Evolutionary conservation across 2,797 vertebrate species (phyloP), one percentile per base, ranked within the genome.

Genomic region (Pristis pectinata): DNA sequence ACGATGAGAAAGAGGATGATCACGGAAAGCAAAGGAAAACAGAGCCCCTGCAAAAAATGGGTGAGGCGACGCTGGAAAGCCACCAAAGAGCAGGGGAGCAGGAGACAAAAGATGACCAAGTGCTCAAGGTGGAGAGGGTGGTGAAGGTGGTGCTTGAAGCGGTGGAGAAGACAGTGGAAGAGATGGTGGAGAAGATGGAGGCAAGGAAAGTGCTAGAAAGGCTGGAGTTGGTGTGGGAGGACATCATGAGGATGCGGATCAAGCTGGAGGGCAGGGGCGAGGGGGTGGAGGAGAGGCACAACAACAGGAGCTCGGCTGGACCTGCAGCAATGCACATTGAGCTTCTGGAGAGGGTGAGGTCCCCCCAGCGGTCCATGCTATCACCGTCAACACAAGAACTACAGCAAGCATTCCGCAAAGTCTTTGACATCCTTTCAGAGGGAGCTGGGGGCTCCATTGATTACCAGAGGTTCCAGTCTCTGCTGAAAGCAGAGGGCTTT

Each of bases 21-120:
- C 1, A 3, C 30, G 27, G 82, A 7, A 53, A 30, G 82, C 11
- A 53, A 27, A 53, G 49, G 82, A 49, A 13, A 53, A 1, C 0
- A 27, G 49, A 85, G 0, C 9, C 22, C 4, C 3, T 3, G 8
- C 19, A 0, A 13, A 27, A 0, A 9, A 41, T 0, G n/a, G 61
- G 9, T 15, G 1, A 11, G 4, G 1, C 17, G 1, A 92, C n/a
- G 15, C n/a, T 17, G 0, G 59, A 9, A 7, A 22, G 61, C 59
- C 61, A 24, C 17, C 56, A 61, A 6, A 8, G 34, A 1, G 13
- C 30, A 22, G 59, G 19, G 8, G n/a, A 1, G n/a, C 17, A 13
- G 0, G 37, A 44, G 59, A 37, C 8, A 0, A 10, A 41, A 5
- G 10, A 9, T 2, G 7, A 15, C 8, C 64, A 92, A 0, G 34